phyloP scores from a whole-genome alignment of 1,140 invertebrate species.

The Goniozus legneri region DNA sequence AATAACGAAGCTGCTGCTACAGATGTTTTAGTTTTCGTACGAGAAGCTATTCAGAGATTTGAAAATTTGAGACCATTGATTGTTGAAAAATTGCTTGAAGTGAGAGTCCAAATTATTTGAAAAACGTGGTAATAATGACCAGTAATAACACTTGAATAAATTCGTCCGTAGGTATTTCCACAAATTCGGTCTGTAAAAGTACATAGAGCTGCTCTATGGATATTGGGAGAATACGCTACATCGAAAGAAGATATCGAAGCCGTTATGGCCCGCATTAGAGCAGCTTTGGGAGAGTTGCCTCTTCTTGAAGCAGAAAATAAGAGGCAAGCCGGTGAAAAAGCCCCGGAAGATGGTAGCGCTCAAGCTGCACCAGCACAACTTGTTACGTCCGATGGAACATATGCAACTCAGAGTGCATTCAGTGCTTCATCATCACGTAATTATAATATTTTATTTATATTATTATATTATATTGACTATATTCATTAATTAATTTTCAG shows the following conservation, averaged over 20 bases:
- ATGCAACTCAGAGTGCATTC: slow-evolving; percentile 96
- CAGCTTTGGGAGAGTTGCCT: slow-evolving; percentile 81
- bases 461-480: slow-evolving; percentile 4
- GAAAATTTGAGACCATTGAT: slow-evolving; percentile 76
- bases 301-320: slow-evolving; percentile 87
- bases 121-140: no score
- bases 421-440: slow-evolving; percentile 60
- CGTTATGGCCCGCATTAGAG: slow-evolving; percentile 73
- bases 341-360: slow-evolving; percentile 50
- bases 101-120: no score
- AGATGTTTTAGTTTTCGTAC: slow-evolving; percentile 92
- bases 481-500: slow-evolving; percentile 25
- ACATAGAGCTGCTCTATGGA: slow-evolving; percentile 95
- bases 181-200: slow-evolving; percentile 82
- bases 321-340: slow-evolving; percentile 64
- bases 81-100: slow-evolving; percentile 62
- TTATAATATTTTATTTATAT: slow-evolving; percentile 5
- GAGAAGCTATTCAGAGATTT: slow-evolving; percentile 93
- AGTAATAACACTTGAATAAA: no score
- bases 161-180: slow-evolving; percentile 58
- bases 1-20: slow-evolving; percentile 89
- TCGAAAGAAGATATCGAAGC: slow-evolving; percentile 73
- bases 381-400: slow-evolving; percentile 98
- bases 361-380: slow-evolving; percentile 58
- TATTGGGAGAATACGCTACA: slow-evolving; percentile 93